A percentile compares a stretch with the other conserved stretches of the same genome.
phyloP scores from a whole-genome alignment of 2,888 invertebrate species.

The Erebia epiphron region DNA sequence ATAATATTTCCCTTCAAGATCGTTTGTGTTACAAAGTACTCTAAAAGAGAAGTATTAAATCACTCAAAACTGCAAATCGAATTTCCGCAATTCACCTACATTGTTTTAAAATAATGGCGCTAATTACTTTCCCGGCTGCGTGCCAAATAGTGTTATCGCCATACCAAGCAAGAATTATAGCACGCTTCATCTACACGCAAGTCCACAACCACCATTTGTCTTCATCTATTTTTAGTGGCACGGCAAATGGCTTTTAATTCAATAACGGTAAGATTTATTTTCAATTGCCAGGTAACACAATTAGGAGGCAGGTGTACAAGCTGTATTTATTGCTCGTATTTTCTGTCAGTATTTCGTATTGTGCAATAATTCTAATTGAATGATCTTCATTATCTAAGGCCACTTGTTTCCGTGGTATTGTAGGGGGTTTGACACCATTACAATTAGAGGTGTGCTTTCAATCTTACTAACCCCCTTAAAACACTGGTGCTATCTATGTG shows the following conservation, averaged over 20 bases:
- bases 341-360: conserved; percentile 41
- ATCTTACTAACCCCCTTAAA: background rate
- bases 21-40: background rate
- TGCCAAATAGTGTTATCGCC: conserved; percentile 30
- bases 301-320: conserved; percentile 45
- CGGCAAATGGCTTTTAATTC: conserved; percentile 29
- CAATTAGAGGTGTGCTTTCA: background rate
- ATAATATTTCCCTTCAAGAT: background rate
- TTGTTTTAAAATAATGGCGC: conserved; percentile 27
- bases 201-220: conserved; percentile 20
- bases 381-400: conserved; percentile 9
- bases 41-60: background rate
- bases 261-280: conserved; percentile 33
- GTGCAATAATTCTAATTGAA: conserved; percentile 28
- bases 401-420: background rate
- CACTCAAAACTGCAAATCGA: conserved; percentile 3
- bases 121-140: conserved; percentile 25
- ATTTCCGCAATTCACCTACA: conserved; percentile 5
- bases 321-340: conserved; percentile 46
- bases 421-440: background rate
- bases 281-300: conserved; percentile 31
- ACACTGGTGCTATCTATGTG: background rate
- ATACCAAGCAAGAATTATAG: conserved; percentile 25
- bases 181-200: conserved; percentile 20
- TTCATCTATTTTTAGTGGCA: conserved; percentile 25